Percentiles rank a stretch among this genome's conserved stretches.
phyloP scores from a whole-genome alignment of 2,888 invertebrate genomes.

The Caenorhabditis japonica region DNA sequence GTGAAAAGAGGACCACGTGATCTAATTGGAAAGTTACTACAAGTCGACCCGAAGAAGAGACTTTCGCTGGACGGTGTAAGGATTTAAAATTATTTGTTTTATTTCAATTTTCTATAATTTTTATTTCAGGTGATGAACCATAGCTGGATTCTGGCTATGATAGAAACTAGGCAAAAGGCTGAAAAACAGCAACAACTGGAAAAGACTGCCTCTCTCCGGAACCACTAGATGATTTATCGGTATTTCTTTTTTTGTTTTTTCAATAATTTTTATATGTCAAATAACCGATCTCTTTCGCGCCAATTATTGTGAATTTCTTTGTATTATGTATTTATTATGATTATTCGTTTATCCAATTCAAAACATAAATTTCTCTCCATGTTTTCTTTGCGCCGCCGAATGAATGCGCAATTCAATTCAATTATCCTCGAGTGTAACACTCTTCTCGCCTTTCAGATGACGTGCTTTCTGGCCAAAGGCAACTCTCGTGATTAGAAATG shows the following conservation, averaged over 20 bases:
- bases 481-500: slow-evolving; percentile 17
- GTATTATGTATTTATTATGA: no score
- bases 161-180: slow-evolving; percentile 3
- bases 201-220: slow-evolving; percentile 15
- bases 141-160: slow-evolving; percentile 63
- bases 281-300: slow-evolving; percentile 5
- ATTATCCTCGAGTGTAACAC: slow-evolving; percentile 21
- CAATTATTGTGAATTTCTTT: no score
- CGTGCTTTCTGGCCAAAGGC: no score
- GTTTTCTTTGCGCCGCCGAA: slow-evolving; percentile 21
- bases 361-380: not conserved
- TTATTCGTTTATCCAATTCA: slow-evolving; percentile 24
- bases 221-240: slow-evolving; percentile 7
- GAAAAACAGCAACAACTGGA: slow-evolving; percentile 10
- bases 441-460: slow-evolving; percentile 19
- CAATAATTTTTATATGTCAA: not conserved
- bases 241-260: not conserved
- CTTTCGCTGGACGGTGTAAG: slow-evolving; percentile 58
- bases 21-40: slow-evolving; percentile 77
- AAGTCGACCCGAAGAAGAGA: slow-evolving; percentile 62
- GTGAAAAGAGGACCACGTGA: slow-evolving; percentile 79
- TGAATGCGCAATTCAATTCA: slow-evolving; percentile 20
- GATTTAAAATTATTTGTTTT: not conserved
- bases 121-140: slow-evolving; percentile 68
- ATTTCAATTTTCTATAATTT: not conserved